These are phyloP conservation scores for Neoitamus cyanurus DNA, from an alignment of 2,888 invertebrate genomes.

Conservation along the genomic window DNA sequence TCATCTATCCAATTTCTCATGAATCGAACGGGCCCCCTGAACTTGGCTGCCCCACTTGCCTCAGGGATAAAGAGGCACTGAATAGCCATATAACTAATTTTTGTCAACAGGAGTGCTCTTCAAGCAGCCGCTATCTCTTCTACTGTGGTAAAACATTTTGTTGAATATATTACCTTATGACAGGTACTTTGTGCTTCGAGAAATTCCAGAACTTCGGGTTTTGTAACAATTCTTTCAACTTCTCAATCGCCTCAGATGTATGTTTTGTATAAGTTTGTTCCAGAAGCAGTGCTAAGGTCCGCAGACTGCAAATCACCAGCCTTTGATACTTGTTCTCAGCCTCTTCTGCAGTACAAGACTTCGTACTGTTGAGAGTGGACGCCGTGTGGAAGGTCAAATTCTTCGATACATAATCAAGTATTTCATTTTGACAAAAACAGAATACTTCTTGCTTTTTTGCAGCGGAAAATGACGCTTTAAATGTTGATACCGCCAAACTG, in stretches of 20 bases:
- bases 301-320: conserved; percentile 73
- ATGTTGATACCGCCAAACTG: conserved; percentile 74
- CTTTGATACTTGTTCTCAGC: conserved; percentile 77
- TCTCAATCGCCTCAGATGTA: conserved; percentile 68
- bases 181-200: conserved; percentile 69
- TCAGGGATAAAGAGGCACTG: too few species aligned
- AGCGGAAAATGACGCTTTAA: conserved; percentile 81
- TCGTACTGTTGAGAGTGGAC: conserved; percentile 69
- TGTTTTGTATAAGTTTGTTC: conserved; percentile 69
- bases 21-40: too few species aligned
- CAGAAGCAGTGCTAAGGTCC: conserved; percentile 74
- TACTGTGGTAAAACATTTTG: too few species aligned
- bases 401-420: conserved; percentile 78
- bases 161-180: conserved; percentile 66
- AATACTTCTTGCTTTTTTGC: conserved; percentile 83
- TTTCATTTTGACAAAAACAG: conserved; percentile 84
- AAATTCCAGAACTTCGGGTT: conserved; percentile 80
- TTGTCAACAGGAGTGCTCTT: too few species aligned
- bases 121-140: too few species aligned
- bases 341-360: conserved; percentile 72
- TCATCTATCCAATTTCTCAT: too few species aligned
- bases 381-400: conserved; percentile 74
- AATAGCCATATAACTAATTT: too few species aligned
- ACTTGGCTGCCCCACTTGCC: too few species aligned
- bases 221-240: conserved; percentile 70